Percentiles rank a stretch among this genome's conserved stretches.
Conservation (phyloP, 2,888 invertebrate species). For the Acheta domesticus region DNA sequence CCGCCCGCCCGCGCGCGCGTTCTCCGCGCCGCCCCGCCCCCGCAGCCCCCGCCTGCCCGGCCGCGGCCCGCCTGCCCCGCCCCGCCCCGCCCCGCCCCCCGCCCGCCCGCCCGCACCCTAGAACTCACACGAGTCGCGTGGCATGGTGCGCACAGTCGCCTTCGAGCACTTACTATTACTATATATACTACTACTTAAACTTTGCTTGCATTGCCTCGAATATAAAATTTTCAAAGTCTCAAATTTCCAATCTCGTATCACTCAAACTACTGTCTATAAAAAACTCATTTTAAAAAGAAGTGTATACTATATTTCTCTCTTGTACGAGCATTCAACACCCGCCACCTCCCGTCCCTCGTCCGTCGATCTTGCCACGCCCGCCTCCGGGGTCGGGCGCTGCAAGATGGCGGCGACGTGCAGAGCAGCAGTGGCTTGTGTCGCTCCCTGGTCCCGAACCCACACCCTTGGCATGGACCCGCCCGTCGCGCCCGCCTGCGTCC, state of each 20-base stretch:
- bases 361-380: background rate
- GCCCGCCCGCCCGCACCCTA: background rate
- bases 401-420: constrained; percentile 6
- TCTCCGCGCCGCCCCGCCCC: background rate
- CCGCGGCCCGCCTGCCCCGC: background rate
- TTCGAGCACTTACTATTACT: constrained; percentile 1
- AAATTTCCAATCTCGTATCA: background rate
- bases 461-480: background rate
- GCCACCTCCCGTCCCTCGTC: background rate
- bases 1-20: background rate
- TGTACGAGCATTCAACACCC: background rate
- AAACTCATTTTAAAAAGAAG: background rate
- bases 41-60: constrained; percentile 1
- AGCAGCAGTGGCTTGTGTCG: background rate
- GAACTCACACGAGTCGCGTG: background rate
- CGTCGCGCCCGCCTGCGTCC: background rate
- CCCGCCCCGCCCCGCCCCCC: background rate
- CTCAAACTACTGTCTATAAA: background rate
- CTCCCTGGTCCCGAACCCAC: background rate
- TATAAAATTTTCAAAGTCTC: background rate
- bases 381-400: background rate
- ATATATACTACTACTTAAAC: background rate
- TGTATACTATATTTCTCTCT: background rate
- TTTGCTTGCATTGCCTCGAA: constrained; percentile 18
- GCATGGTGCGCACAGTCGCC: constrained; percentile 18